Conservation (phyloP, 2,797 vertebrate genomes). For the Erethizon dorsatum region DNA sequence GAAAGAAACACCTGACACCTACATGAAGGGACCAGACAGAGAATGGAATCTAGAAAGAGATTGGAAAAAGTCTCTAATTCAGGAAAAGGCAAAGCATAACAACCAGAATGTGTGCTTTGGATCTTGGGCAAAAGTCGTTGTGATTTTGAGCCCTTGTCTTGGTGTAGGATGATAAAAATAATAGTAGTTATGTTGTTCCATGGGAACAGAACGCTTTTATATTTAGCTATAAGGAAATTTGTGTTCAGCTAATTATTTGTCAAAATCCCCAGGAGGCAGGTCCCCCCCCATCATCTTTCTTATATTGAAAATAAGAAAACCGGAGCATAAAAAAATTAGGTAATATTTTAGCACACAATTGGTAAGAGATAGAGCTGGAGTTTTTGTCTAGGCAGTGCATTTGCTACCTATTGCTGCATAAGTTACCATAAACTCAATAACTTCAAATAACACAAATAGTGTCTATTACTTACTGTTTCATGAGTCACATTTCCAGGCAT, state of each 20-base stretch:
- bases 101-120: not conserved
- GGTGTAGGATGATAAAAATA: too few species aligned
- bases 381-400: not conserved
- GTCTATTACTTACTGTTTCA: not conserved
- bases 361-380: not conserved
- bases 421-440: not conserved
- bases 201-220: not conserved
- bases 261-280: not conserved
- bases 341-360: not conserved
- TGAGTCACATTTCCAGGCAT: not conserved
- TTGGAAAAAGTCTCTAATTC: not conserved
- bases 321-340: not conserved
- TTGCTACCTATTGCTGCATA: too few species aligned
- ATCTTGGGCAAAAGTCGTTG: not conserved
- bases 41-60: not conserved
- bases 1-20: not conserved
- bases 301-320: not conserved
- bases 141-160: not conserved
- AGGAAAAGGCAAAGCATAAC: not conserved
- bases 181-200: not conserved
- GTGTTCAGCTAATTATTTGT: not conserved
- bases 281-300: not conserved
- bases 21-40: not conserved
- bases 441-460: not conserved
- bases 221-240: conserved; percentile 9